phyloP scores from a whole-genome alignment of 2,888 invertebrate species.

The Cybosia mesomella region DNA sequence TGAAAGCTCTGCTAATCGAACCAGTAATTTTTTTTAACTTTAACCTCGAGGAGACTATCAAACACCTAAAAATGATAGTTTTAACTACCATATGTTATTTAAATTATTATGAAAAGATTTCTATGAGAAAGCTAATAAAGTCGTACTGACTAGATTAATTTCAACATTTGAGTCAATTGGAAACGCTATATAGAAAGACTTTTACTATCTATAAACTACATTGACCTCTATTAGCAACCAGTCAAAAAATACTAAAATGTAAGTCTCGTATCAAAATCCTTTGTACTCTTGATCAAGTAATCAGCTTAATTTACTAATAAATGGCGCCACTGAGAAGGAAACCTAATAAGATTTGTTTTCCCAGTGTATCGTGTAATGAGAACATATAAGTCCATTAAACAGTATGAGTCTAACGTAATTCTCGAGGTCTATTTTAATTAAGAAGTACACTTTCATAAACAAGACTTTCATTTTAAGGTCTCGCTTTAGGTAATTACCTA shows the following conservation, averaged over 20 bases:
- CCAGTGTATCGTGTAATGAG: conserved; percentile 10
- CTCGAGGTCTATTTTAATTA: conserved; percentile 43
- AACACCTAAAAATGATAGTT: too few relatives aligned
- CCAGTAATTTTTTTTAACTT: too few relatives aligned
- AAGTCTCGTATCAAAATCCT: not conserved
- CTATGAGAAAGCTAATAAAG: too few relatives aligned
- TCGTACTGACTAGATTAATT: too few relatives aligned
- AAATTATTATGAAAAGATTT: not conserved
- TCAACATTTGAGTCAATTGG: not conserved
- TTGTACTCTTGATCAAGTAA: not conserved
- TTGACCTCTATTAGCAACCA: not conserved
- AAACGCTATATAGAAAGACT: too few relatives aligned
- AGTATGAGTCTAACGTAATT: conserved; percentile 25
- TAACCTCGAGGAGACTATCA: too few relatives aligned
- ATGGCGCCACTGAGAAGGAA: not conserved
- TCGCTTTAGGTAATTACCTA: conserved; percentile 30
- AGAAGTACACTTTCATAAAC: conserved; percentile 47
- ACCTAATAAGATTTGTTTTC: conserved; percentile 15
- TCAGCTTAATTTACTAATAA: not conserved
- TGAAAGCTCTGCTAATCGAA: too few relatives aligned
- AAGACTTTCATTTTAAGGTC: conserved; percentile 50
- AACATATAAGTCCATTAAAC: conserved; percentile 38
- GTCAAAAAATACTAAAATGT: not conserved
- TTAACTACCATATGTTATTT: too few relatives aligned
- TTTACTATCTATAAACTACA: not conserved